These are phyloP conservation scores for Zaprionus ornatus DNA, from an alignment of 1,140 invertebrate species.

Conservation along the genomic window DNA sequence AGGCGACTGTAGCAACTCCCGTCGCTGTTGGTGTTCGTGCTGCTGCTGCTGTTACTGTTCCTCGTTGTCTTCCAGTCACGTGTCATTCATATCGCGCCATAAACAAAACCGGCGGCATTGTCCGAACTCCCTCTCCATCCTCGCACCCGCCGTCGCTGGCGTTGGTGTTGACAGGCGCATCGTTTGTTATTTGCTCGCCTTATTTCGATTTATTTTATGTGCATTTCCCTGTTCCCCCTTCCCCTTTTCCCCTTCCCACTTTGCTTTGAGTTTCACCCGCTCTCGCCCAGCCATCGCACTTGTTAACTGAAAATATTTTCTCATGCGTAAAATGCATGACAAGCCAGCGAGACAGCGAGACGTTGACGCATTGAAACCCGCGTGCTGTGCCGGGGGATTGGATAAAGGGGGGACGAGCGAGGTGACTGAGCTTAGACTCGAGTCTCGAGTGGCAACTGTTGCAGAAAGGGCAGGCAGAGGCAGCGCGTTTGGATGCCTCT, in stretches of 20 bases:
- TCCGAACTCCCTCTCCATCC: slow-evolving; percentile 9
- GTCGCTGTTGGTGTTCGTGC: slow-evolving; percentile 5
- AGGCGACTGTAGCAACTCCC: slow-evolving; percentile 37
- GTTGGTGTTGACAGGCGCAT: slow-evolving; percentile 59
- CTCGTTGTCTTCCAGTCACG: slow-evolving; percentile 59
- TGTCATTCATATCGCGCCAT: slow-evolving; percentile 77
- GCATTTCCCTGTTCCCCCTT: slow-evolving; percentile 44
- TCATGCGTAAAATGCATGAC: slow-evolving; percentile 80
- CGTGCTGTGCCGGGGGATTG: not conserved
- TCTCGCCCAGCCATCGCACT: slow-evolving; percentile 26
- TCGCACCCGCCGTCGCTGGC: not conserved
- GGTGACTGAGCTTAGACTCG: not conserved
- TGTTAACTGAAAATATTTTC: slow-evolving; percentile 81
- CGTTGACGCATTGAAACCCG: slow-evolving; percentile 53
- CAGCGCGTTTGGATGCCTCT: slow-evolving; percentile 14
- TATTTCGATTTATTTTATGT: slow-evolving; percentile 81
- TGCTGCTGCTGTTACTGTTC: not conserved
- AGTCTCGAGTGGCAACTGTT: not conserved
- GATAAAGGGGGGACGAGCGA: not conserved
- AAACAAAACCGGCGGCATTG: slow-evolving; percentile 62
- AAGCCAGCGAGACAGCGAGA: slow-evolving; percentile 64
- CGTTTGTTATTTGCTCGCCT: slow-evolving; percentile 66
- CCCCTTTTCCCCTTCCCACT: slow-evolving; percentile 32
- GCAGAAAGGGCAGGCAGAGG: not conserved
- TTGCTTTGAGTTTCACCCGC: slow-evolving; percentile 39